Conservation (phyloP, 2,797 vertebrate species). For the Diceros bicornis region DNA sequence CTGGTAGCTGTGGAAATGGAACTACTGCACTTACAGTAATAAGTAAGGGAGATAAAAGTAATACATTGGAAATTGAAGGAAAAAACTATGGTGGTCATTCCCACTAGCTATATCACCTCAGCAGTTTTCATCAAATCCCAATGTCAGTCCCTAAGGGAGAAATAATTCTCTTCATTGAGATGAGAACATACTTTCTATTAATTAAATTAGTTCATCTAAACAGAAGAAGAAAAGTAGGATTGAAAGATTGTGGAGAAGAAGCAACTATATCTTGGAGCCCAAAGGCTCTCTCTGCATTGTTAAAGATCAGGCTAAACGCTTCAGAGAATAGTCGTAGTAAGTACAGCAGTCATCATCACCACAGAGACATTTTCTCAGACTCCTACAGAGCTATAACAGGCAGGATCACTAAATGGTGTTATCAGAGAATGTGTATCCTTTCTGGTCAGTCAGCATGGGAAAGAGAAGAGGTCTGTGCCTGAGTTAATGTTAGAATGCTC, state of each 20-base stretch:
- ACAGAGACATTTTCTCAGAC: background rate
- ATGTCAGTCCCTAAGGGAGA: background rate
- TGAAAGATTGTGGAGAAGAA: background rate
- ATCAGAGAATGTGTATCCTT: background rate
- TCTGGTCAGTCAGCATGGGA: background rate
- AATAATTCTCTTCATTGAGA: background rate
- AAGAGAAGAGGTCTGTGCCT: background rate
- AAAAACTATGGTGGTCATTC: background rate
- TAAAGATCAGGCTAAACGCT: background rate
- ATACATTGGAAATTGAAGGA: background rate
- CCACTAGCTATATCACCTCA: background rate
- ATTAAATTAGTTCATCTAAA: background rate
- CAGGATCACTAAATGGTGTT: background rate
- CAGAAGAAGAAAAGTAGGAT: background rate
- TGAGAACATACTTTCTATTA: background rate
- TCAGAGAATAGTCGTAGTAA: background rate
- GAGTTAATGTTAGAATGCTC: background rate
- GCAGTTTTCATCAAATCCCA: background rate
- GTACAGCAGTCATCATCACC: background rate
- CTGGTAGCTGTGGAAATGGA: background rate
- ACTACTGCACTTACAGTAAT: background rate
- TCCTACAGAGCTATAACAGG: background rate
- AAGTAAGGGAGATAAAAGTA: background rate
- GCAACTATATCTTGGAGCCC: background rate
- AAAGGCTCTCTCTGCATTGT: background rate